Evolutionary conservation across 2,113 vertebrate genomes (phyloP), one percentile per base, ranked within the genome.

Genomic region (Calidris pygmaea): DNA sequence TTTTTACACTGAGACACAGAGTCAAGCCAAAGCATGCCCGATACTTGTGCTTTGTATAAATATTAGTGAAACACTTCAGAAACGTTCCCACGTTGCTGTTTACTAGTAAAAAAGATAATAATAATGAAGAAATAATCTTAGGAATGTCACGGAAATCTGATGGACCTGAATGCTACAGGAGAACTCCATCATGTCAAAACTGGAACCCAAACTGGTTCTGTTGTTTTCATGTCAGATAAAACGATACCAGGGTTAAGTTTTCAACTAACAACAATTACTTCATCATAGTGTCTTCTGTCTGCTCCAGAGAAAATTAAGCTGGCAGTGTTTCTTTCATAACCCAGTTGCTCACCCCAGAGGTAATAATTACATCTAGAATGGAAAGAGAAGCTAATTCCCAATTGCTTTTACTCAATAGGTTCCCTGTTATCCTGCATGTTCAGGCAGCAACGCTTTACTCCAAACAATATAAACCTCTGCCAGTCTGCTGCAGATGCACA

Each of bases 361-460:
- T 96, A 95, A 91, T 92, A 90, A 94, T 81, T 93, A 95, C 81
- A 91, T 68, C 84, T 47, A 59, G 66, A 67, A 70, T 77, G 82
- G 78, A 92, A 88, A 86, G 76, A 60, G 89, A 81, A 74, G 41
- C 73, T 88, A 74, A 87, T 88, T 67, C 80, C 77, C 91, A 73
- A 34, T 48, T 72, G 94, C 87, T 68, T 96, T 93, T 73, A 39
- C 67, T 90, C 62, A 85, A 8, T 30, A 39, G 26, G 34, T 81
- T 68, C 81, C 67, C 52, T 87, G 66, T 43, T 93, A 80, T 39
- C 85, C 78, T 3, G 35, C 71, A 10, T 26, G 47, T 29, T 72
- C 86, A 53, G 93, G 73, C 85, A 0, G 85, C 47, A 62, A 8
- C 2, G 7, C 93, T 88, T 47, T 10, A 3, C 62, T 63, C 16